These are phyloP conservation scores for Rhynchotus rufescens DNA, from an alignment of 2,797 vertebrate species.

Conservation along the genomic window DNA sequence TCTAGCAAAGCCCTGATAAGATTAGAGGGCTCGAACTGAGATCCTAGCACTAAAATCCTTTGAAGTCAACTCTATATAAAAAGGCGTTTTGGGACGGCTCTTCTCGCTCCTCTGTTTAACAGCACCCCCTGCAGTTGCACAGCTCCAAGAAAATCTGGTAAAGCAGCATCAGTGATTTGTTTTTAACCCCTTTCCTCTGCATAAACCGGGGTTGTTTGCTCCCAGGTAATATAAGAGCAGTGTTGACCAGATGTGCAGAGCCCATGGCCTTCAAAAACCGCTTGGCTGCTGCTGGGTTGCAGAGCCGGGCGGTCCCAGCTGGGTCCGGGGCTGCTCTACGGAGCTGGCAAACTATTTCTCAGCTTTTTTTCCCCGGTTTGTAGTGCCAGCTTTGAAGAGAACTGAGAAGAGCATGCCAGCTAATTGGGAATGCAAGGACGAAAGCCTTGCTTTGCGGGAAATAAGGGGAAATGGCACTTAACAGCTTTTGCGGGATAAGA, in stretches of 20 bases:
- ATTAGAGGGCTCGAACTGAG: not conserved
- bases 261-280: not conserved
- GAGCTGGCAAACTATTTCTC: not conserved
- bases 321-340: rapidly evolving
- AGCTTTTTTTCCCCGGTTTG: not conserved
- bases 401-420: not conserved
- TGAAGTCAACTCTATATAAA: rapidly evolving
- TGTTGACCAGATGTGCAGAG: not conserved
- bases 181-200: rapidly evolving
- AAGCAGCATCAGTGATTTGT: rapidly evolving
- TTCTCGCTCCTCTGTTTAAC: not conserved
- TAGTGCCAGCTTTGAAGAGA: not conserved
- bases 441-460: not conserved
- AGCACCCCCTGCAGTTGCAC: conserved; percentile 64
- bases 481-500: not conserved
- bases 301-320: not conserved
- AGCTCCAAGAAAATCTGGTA: not conserved
- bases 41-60: not conserved
- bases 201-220: rapidly evolving
- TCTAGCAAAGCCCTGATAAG: no score
- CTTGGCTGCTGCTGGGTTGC: rapidly evolving
- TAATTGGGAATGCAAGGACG: not conserved
- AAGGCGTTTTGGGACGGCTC: not conserved
- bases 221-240: rapidly evolving
- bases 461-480: no score